These are phyloP conservation scores for Dromaius novaehollandiae DNA, from an alignment of 2,113 vertebrate genomes.

Conservation along the genomic window DNA sequence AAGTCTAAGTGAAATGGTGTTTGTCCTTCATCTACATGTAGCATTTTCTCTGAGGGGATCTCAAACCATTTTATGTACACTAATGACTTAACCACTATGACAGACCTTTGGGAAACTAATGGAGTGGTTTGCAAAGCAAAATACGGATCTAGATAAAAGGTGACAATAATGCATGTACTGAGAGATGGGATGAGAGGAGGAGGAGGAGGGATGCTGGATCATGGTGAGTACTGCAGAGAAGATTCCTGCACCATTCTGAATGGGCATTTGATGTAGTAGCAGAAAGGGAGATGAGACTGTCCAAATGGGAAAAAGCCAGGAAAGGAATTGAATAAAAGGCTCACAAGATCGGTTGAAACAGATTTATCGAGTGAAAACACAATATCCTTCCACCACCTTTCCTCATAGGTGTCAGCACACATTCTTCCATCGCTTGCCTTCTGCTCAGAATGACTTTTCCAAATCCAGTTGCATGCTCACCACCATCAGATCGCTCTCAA, in stretches of 20 bases:
- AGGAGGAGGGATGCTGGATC: background rate
- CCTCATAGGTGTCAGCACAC: fast-evolving
- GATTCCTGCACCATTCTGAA: background rate
- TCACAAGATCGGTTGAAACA: background rate
- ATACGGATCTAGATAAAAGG: background rate
- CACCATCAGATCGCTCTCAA: no score
- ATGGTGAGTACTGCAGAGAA: background rate
- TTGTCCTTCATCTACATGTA: background rate
- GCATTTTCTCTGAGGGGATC: background rate
- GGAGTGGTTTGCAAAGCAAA: background rate
- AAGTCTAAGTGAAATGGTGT: background rate
- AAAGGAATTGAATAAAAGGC: background rate
- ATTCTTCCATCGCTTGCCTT: background rate
- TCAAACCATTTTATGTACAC: background rate
- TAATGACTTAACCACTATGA: background rate
- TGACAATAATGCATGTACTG: background rate
- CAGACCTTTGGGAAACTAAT: background rate
- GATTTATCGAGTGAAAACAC: background rate
- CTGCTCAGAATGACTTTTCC: background rate
- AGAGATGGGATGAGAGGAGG: background rate
- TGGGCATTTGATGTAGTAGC: background rate
- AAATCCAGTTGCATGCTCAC: background rate
- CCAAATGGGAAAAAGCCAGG: background rate
- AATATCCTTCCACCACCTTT: background rate
- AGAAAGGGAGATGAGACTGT: background rate